Percentiles rank a stretch among this genome's conserved stretches.
Conservation (phyloP, 2,113 vertebrate genomes). For the Equus przewalskii region DNA sequence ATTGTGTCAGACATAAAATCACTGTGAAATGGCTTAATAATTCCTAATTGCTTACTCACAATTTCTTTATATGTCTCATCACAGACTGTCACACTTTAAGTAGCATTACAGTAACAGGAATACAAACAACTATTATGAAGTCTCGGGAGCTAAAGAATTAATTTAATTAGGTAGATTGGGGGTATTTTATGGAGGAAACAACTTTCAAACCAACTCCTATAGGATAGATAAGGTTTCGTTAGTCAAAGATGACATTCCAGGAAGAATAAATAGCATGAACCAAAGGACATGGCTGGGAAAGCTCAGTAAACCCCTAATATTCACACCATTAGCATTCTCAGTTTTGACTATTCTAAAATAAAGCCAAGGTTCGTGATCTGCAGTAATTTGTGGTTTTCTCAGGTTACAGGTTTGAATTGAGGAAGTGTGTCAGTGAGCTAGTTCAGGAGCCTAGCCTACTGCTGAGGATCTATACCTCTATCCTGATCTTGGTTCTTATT, state of each 20-base stretch:
- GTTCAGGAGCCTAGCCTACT: neutral
- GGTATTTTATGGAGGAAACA: slow-evolving; percentile 33
- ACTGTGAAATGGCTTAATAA: neutral
- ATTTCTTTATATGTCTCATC: neutral
- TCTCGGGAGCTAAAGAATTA: slow-evolving; percentile 32
- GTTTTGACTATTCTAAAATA: neutral
- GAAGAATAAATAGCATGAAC: neutral
- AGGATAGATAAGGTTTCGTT: neutral
- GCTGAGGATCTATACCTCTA: neutral
- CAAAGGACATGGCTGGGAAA: neutral
- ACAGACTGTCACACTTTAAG: neutral
- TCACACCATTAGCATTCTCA: neutral
- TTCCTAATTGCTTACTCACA: neutral
- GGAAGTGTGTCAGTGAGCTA: neutral
- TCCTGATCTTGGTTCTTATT: neutral
- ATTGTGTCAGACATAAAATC: neutral
- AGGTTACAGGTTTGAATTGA: neutral
- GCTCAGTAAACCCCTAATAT: neutral
- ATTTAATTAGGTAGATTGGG: neutral
- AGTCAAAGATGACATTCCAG: neutral
- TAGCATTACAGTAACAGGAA: neutral
- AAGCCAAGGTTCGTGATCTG: neutral
- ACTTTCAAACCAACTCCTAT: neutral
- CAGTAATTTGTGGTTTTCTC: neutral
- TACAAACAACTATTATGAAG: neutral